Evolutionary conservation across 2,797 vertebrate species (phyloP).

Genomic region (Epinephelus awoara): DNA sequence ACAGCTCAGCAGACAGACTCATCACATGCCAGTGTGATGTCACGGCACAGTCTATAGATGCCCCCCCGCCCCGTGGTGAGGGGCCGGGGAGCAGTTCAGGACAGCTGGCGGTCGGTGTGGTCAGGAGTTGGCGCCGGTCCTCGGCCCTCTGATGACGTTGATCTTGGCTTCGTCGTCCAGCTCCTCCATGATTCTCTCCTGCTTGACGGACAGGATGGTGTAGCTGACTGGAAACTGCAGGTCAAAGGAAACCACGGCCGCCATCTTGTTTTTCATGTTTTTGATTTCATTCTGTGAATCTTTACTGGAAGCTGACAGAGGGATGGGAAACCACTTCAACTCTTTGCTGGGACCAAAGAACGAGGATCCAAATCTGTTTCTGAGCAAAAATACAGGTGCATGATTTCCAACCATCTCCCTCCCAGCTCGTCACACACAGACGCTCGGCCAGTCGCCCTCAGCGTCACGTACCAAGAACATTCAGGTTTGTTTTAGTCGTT

Average conservation of each 20-base stretch:
- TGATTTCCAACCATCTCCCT: too few relatives aligned
- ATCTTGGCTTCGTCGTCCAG: slow-evolving; percentile 77
- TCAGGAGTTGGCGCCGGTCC: slow-evolving; percentile 75
- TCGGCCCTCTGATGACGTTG: slow-evolving; percentile 67
- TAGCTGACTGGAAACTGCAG: slow-evolving; percentile 64
- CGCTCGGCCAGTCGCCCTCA: too few relatives aligned
- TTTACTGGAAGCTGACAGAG: too few relatives aligned
- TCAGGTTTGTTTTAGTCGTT: too few relatives aligned
- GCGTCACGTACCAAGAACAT: too few relatives aligned
- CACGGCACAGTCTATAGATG: neutral
- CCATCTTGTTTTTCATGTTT: neutral
- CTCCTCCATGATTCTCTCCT: slow-evolving; percentile 78
- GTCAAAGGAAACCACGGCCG: slow-evolving; percentile 52
- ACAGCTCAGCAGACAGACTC: neutral
- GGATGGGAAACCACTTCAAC: too few relatives aligned
- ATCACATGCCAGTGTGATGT: neutral
- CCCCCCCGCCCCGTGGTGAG: neutral
- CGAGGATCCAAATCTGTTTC: too few relatives aligned
- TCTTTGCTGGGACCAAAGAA: too few relatives aligned
- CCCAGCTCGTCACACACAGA: too few relatives aligned
- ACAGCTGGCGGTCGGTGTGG: neutral
- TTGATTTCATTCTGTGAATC: too few relatives aligned
- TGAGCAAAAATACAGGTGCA: too few relatives aligned
- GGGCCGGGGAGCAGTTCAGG: neutral
- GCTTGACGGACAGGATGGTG: slow-evolving; percentile 80